Base-by-base conservation (phyloP, 2,797 vertebrate species). In the Argya squamiceps region DNA sequence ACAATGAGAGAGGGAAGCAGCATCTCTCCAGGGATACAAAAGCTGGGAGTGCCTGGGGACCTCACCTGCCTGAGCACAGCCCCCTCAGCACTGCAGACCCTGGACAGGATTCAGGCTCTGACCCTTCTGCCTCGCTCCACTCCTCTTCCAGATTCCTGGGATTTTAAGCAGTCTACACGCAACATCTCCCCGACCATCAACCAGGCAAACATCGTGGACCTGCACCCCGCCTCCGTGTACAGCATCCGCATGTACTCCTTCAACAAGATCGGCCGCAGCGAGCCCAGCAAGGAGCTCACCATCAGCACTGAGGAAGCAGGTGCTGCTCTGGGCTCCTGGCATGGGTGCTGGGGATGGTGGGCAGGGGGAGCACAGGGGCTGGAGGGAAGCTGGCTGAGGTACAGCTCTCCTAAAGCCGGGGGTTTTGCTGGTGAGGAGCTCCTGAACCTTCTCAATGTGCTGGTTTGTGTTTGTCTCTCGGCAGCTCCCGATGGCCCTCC, bases 231-330 rank as follows among this genome's bases (percentile, higher is more conserved):
- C 7, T 99, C 99, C 0, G 99, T 99, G 43, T 99, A 99, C 98
- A 99, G 99, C 97, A 99, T 99, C 93, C 99, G 99, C 96, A 99
- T 99, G 99, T 99, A 99, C 95, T 99, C 99, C 69, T 99, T 99
- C 98, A 99, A 99, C 93, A 98, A 99, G 85, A 99, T 99, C 5
- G 99, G 99, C 49, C 99, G 99, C 92, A 99, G 99, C 3, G 99
- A 99, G 95, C 99, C 99, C 5, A 99, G 99, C 97, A 99, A 99
- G 96, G 99, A 99, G 84, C 98, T 99, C 89, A 99, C 99, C 88
- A 98, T 99, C 97, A 99, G 99, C 98, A 99, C 99, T 0, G 99
- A 99, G 96, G 99, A 99, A 98, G 99, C 99, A 39, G 99, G 99
- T 99, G 88, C 95, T 2, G 3, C 15, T 63, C 39, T 21, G 2